Percentiles rank a stretch among this genome's conserved stretches.
Conservation (phyloP, 2,113 vertebrate species). For the Greenwoodochromis staneri region DNA sequence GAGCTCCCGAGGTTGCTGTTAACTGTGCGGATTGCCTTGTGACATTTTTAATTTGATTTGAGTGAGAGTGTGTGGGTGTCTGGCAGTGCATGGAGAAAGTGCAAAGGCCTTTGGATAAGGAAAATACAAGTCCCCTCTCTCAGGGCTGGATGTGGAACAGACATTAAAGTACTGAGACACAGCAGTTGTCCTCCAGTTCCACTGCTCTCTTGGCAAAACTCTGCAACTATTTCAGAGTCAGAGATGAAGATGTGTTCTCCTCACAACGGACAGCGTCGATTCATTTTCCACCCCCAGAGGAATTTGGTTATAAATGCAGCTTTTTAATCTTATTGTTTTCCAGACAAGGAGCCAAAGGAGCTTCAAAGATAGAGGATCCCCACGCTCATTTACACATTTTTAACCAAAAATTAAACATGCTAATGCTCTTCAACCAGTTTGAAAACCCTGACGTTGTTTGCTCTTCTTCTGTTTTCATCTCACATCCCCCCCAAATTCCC, state of each 20-base stretch:
- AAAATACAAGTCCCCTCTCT: not conserved
- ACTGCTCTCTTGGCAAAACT: not conserved
- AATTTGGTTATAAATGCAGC: not conserved
- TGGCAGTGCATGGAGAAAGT: not conserved
- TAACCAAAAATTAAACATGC: not conserved
- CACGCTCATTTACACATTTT: not conserved
- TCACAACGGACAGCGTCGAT: not conserved
- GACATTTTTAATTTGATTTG: slow-evolving; percentile 36
- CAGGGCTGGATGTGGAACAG: not conserved
- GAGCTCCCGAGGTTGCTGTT: slow-evolving; percentile 8
- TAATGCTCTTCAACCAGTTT: not conserved
- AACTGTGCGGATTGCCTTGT: slow-evolving; percentile 14
- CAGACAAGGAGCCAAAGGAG: not conserved
- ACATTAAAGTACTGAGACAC: not conserved
- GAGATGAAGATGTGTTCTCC: not conserved
- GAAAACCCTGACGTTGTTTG: not conserved
- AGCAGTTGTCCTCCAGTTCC: not conserved
- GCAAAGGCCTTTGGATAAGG: not conserved
- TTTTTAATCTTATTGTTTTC: not conserved
- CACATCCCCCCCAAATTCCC: not conserved
- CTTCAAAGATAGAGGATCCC: not conserved
- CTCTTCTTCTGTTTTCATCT: not conserved
- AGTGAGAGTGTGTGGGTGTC: not conserved
- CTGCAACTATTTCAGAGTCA: not conserved
- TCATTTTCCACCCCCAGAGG: not conserved